These are phyloP conservation scores for Phthorimaea operculella DNA, from an alignment of 1,140 invertebrate species.

Conservation along the genomic window DNA sequence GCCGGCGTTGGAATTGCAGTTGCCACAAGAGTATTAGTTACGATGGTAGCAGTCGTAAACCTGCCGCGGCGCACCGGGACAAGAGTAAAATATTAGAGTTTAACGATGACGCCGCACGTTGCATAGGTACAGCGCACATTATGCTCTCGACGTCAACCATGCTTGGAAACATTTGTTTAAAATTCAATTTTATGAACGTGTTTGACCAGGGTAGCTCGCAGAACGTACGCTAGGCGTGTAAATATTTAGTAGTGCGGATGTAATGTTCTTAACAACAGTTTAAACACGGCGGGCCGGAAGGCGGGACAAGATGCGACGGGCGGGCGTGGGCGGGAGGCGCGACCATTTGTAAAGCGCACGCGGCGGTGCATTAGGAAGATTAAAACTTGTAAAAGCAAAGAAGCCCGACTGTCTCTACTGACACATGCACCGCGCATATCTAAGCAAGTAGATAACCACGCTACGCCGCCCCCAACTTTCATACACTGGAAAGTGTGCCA, in stretches of 20 bases:
- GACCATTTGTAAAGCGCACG: conserved; percentile 46
- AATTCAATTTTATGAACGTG: background rate
- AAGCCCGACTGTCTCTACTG: conserved; percentile 28
- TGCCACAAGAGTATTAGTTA: conserved; percentile 20
- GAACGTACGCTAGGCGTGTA: too few species aligned
- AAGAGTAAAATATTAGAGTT: background rate
- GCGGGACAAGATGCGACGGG: conserved; percentile 14
- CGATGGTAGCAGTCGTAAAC: conserved; percentile 15
- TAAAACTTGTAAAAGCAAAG: conserved; percentile 56
- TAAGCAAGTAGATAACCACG: background rate
- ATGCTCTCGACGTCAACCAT: background rate
- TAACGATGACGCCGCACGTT: background rate
- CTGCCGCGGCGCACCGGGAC: conserved; percentile 5
- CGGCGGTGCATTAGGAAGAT: conserved; percentile 59
- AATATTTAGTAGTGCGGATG: too few species aligned
- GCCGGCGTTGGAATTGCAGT: conserved; percentile 13
- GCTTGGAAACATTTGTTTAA: background rate
- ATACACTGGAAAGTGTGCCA: conserved; percentile 1
- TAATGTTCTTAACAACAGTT: conserved; percentile 4
- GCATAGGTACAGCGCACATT: background rate
- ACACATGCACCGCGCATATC: conserved; percentile 20
- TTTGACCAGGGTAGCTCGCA: too few species aligned
- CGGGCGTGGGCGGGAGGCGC: conserved; percentile 4
- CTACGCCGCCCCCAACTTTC: background rate
- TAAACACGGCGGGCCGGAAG: conserved; percentile 7